A percentile compares a stretch with the other conserved stretches of the same genome.
Evolutionary conservation across 2,113 vertebrate species (phyloP).

Genomic region (Macaca mulatta): DNA sequence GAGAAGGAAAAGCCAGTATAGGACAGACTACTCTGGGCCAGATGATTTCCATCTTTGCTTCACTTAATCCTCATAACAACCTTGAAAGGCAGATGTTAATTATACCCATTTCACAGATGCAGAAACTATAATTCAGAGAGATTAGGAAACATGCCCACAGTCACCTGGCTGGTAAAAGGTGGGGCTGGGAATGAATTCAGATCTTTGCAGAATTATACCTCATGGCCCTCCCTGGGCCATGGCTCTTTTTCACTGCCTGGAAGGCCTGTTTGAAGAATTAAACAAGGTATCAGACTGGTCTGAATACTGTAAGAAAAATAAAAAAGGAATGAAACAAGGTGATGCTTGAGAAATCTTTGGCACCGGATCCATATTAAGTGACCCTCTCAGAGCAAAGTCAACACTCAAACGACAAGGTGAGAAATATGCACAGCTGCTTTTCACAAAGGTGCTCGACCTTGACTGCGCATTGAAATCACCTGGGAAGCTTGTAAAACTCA

Average conservation of each 20-base stretch:
- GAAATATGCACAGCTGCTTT: background rate
- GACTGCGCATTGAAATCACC: background rate
- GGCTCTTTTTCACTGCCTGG: background rate
- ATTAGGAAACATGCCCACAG: background rate
- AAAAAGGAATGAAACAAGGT: background rate
- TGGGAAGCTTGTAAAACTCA: background rate
- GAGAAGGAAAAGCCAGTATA: background rate
- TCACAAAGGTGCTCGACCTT: background rate
- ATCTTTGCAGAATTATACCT: background rate
- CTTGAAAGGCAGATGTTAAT: background rate
- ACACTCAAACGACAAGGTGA: background rate
- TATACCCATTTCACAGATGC: background rate
- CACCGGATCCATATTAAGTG: background rate
- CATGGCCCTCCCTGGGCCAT: too few species aligned
- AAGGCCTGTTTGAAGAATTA: background rate
- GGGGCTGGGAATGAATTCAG: background rate
- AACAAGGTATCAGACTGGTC: background rate
- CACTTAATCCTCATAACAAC: background rate
- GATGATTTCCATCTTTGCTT: background rate
- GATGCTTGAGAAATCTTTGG: constrained; percentile 15
- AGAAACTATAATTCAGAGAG: background rate
- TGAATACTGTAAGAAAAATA: too few species aligned
- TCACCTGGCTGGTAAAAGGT: background rate
- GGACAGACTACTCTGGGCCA: background rate
- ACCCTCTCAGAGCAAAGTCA: constrained; percentile 5